Percentiles rank a stretch among this genome's conserved stretches.
Conservation (phyloP, 2,888 invertebrate genomes). For the Dyspetes luteomarginatus region DNA sequence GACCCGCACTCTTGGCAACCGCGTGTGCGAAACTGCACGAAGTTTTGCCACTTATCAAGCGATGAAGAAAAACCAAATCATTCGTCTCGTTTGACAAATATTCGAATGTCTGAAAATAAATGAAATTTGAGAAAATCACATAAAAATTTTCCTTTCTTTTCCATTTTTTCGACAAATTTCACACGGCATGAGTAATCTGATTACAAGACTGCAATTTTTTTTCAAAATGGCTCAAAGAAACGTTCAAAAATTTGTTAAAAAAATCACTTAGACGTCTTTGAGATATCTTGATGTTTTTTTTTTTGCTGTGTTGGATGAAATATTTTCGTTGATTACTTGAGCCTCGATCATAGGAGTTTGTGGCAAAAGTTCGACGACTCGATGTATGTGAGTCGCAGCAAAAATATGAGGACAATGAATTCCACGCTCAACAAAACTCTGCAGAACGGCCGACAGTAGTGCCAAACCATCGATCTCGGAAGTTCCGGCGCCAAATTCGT, state of each 20-base stretch:
- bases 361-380: conserved; percentile 86
- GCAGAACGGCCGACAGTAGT: conserved; percentile 88
- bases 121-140: too few species aligned
- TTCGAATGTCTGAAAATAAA: conserved; percentile 85
- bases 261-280: neutral
- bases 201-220: too few species aligned
- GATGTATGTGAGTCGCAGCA: conserved; percentile 91
- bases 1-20: conserved; percentile 87
- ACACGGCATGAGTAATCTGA: too few species aligned
- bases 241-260: neutral
- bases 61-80: conserved; percentile 88
- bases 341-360: conserved; percentile 84
- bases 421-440: conserved; percentile 86
- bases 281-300: neutral
- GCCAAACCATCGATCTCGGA: conserved; percentile 90
- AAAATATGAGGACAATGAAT: conserved; percentile 89
- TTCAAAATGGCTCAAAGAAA: neutral
- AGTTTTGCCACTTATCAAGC: conserved; percentile 86
- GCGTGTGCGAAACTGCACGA: conserved; percentile 87
- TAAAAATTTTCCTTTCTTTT: too few species aligned
- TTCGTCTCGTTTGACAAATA: conserved; percentile 85
- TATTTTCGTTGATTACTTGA: conserved; percentile 83
- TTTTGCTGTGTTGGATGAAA: neutral
- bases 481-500: conserved; percentile 96
- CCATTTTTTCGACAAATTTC: too few species aligned